Percentiles rank a stretch among this genome's conserved stretches.
These are phyloP conservation scores for Drosophila tripunctata DNA, from an alignment of 2,888 invertebrate genomes.

Conservation along the genomic window DNA sequence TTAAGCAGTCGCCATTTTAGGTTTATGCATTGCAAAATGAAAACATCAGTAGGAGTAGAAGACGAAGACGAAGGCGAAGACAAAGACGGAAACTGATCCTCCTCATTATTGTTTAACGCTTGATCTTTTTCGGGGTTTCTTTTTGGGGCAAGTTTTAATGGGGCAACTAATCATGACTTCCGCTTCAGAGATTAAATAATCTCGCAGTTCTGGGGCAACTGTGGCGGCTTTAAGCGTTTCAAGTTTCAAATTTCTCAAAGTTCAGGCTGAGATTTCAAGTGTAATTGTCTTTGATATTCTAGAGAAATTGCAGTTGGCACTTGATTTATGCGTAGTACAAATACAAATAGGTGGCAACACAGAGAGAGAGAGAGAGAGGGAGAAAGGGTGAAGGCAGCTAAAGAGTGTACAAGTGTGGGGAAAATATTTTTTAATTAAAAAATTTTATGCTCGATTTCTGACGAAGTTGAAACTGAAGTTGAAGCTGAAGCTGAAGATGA, in stretches of 20 bases:
- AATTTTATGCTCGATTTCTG: constrained; percentile 78
- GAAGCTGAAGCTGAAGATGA: not conserved
- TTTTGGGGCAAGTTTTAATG: constrained; percentile 54
- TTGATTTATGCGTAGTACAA: constrained; percentile 73
- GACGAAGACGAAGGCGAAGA: not conserved
- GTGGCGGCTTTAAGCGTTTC: constrained; percentile 52
- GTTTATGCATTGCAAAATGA: constrained; percentile 59
- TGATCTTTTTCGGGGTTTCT: not conserved
- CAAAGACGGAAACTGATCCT: constrained; percentile 7
- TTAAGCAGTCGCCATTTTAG: constrained; percentile 51
- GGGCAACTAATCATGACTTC: constrained; percentile 74
- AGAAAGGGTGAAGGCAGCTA: not conserved
- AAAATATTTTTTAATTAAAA: constrained; percentile 71
- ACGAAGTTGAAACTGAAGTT: constrained; percentile 55
- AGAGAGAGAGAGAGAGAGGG: not conserved
- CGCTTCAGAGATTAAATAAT: constrained; percentile 59
- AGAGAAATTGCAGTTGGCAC: constrained; percentile 70
- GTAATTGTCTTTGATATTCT: constrained; percentile 72
- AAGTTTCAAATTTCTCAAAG: constrained; percentile 34
- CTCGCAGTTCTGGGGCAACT: constrained; percentile 10
- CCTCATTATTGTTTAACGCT: not conserved
- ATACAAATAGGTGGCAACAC: too few relatives aligned
- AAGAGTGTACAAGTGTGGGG: constrained; percentile 3
- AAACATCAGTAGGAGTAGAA: constrained; percentile 57
- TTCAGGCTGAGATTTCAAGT: constrained; percentile 45